Evolutionary conservation across 2,113 vertebrate species (phyloP).

Genomic region (Thunnus thynnus): DNA sequence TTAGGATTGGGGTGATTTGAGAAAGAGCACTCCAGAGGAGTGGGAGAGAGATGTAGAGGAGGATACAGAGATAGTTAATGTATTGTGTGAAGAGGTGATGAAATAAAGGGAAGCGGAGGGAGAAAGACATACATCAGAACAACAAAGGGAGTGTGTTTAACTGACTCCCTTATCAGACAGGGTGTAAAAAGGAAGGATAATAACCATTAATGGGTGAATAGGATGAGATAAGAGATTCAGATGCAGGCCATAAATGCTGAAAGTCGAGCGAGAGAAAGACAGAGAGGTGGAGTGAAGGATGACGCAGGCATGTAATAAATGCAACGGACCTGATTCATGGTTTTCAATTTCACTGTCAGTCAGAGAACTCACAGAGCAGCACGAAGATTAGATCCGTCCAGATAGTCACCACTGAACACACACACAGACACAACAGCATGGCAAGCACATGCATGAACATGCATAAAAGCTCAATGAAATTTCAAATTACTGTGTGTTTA

Average conservation of each 20-base stretch:
- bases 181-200: constrained; percentile 6
- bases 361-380: constrained; percentile 20
- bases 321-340: constrained; percentile 19
- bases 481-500: not conserved
- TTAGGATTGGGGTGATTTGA: constrained; percentile 40
- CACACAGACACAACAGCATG: not conserved
- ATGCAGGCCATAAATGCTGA: constrained; percentile 13
- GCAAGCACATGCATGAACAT: constrained; percentile 3
- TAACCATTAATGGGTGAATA: not conserved
- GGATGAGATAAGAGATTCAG: constrained; percentile 9
- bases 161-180: constrained; percentile 12
- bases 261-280: not conserved
- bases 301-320: constrained; percentile 37
- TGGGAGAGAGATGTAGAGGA: constrained; percentile 15
- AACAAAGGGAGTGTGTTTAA: constrained; percentile 27
- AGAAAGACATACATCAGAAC: not conserved
- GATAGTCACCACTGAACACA: constrained; percentile 6
- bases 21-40: constrained; percentile 14
- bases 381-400: constrained; percentile 20
- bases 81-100: constrained; percentile 13
- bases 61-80: constrained; percentile 38
- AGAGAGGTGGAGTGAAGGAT: not conserved
- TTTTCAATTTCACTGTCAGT: constrained; percentile 46
- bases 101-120: constrained; percentile 6
- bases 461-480: not conserved